Base-by-base conservation (phyloP, 2,888 invertebrate species). In the Marronus borbonicus region DNA sequence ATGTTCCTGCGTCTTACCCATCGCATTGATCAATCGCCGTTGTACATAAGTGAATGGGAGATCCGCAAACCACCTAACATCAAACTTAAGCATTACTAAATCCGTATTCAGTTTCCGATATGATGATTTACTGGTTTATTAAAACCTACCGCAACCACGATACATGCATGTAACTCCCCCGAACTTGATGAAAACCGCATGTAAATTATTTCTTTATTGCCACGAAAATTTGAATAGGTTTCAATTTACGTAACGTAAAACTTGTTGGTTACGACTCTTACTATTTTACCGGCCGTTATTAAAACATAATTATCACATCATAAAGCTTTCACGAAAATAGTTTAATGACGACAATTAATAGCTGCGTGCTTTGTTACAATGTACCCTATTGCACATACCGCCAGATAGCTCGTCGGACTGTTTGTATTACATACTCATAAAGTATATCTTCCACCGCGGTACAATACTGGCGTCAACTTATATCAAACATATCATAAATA, bases 401-500 rank as follows among this genome's bases (percentile, higher is more conserved):
- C 14, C n/a, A 28, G 68, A 52, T 52, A 66, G 44, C 24, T 20
- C 52, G 50, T 31, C 52, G 31, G 24, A 50, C 52, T 52, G 52
- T 52, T 50, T 52, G 28, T 69, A 69, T 69, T 69, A 69, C 69
- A 52, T 69, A 28, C 31, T 14, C 49, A 69, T 69, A 52, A 50
- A 49, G 52, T 14, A 28, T 31, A 69, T 52, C 69, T 69, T 69
- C 44, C 24, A 66, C 44, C 17, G 49, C 66, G 12, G 66, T 49
- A 20, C 49, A 44, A 24, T 52, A 24, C 50, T 50, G 52, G 69
- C 69, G 69, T 69, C 69, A 69, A 50, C 69, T 69, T 69, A 52
- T 69, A 69, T 69, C 50, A 69, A 50, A 52, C 69, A 31, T 69
- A 50, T 69, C 69, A 69, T 69, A 69, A 69, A 69, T 69, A 69